Base-by-base conservation (phyloP, 2,888 invertebrate genomes). In the Agrenia bidenticulata region DNA sequence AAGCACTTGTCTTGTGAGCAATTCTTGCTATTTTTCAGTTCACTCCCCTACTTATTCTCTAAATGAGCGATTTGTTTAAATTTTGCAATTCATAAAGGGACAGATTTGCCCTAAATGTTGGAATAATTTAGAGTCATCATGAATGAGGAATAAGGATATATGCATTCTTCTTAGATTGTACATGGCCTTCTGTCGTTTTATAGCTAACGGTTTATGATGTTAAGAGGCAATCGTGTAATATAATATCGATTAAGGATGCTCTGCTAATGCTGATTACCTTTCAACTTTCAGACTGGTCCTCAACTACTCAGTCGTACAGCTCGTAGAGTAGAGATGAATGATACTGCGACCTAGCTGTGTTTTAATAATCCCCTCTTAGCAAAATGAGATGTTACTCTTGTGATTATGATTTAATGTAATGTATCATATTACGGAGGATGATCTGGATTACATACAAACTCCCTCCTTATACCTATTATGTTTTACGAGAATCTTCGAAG, bases 231-330 rank as follows among this genome's bases (percentile, higher is more conserved):
- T 19, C 19, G 17, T 15, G 45, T 45, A 45, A 45, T 45, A 45
- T 45, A 45, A 45, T 45, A 45, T 45, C 45, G 45, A 45, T 45
- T 45, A 45, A 45, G 45, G 45, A 19, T 45, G 19, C 19, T 17
- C 45, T 45, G 54, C 61, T 61, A 61, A 61, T 61, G 61, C 23
- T 61, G 61, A 61, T 61, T 61, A 54, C 54, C 39, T 53, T 54
- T 61, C 5, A 11, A 5, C 45, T 39, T 15, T 15, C 9, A 15
- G 45, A 45, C 45, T 5, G n/a, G 45, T 5, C 45, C 15, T 45
- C 4, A 17, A 45, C n/a, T n/a, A n/a, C n/a, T n/a, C n/a, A n/a
- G n/a, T n/a, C n/a, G n/a, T n/a, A n/a, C n/a, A n/a, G n/a, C n/a
- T n/a, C n/a, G n/a, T n/a, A 24, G 39, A 41, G 32, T 21, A 54